Evolutionary conservation across 2,113 vertebrate species (phyloP), one percentile per base, ranked within the genome.

Genomic region (Trichechus manatus): DNA sequence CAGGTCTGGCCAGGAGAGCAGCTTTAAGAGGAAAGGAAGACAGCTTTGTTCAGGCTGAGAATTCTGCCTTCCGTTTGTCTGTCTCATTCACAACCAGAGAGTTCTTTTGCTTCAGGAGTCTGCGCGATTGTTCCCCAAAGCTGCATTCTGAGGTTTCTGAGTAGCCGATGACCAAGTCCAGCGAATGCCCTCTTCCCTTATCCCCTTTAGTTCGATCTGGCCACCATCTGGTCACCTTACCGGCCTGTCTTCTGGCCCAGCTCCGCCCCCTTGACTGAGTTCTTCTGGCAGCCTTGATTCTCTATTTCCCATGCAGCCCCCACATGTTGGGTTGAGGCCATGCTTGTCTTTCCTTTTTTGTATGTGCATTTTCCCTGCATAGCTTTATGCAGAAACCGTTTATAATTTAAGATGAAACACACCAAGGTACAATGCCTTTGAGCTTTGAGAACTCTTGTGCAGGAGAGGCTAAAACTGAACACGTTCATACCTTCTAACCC

Each of bases 391-490:
- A 56, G 15, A 68, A 68, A 6, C 23, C 66, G 5, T 33, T 4
- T 4, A 10, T 19, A 36, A 20, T 70, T 36, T 36, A 17, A 70
- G 68, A 70, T n/a, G n/a, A 70, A 70, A 36, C 3, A 36, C 68
- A 70, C 68, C 33, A 36, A 19, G 17, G 31, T 36, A 9, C 15
- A n/a, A 36, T 3, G 68, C 15, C 74, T 13, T 75, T 23, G n/a
- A 36, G 22, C 74, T 13, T 75, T 23, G n/a, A 36, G 22, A 44
- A 44, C 23, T 13, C 23, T 42, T 70, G 9, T 25, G 74, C 22
- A 44, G 39, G 25, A 1, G 19, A 10, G 5, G 1, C n/a, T 3
- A 1, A 36, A 44, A 22, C 47, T 1, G 13, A n/a, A 2, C 9
- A 3, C 4, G 0, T 33, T 20, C 50, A 9, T 19, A 29, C 72